phyloP scores from a whole-genome alignment of 2,113 vertebrate species.

The Saccopteryx leptura region DNA sequence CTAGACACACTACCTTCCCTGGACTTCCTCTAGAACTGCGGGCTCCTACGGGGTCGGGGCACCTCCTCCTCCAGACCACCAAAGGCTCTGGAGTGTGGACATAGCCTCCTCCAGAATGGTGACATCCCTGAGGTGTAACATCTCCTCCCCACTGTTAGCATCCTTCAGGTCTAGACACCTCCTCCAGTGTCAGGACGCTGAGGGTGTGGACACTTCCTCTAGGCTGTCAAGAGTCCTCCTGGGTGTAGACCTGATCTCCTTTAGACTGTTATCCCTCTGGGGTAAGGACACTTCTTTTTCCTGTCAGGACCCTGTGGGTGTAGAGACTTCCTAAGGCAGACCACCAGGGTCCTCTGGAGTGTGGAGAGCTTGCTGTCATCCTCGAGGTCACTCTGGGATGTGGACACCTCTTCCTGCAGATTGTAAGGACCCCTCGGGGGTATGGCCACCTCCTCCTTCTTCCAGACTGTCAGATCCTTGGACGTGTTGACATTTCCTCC shows the following conservation, averaged over 20 bases:
- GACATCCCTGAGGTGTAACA: not conserved
- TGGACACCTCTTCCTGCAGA: not conserved
- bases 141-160: not conserved
- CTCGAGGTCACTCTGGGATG: not conserved
- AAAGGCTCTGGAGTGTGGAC: not conserved
- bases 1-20: not conserved
- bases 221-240: not conserved
- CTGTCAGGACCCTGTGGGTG: not conserved
- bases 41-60: not conserved
- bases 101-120: not conserved
- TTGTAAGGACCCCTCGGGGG: not conserved
- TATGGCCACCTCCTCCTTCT: not conserved
- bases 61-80: not conserved
- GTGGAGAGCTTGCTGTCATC: not conserved
- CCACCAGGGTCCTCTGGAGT: not conserved
- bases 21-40: not conserved
- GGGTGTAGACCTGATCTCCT: not conserved
- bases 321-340: conserved; percentile 26
- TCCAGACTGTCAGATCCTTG: not conserved
- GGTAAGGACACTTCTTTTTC: conserved; percentile 34
- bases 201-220: not conserved
- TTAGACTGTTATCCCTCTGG: not conserved
- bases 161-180: not conserved
- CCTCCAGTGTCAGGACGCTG: not conserved
- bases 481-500: not conserved